Evolutionary conservation across 2,888 invertebrate genomes (phyloP).

Genomic region (Noctua comes): DNA sequence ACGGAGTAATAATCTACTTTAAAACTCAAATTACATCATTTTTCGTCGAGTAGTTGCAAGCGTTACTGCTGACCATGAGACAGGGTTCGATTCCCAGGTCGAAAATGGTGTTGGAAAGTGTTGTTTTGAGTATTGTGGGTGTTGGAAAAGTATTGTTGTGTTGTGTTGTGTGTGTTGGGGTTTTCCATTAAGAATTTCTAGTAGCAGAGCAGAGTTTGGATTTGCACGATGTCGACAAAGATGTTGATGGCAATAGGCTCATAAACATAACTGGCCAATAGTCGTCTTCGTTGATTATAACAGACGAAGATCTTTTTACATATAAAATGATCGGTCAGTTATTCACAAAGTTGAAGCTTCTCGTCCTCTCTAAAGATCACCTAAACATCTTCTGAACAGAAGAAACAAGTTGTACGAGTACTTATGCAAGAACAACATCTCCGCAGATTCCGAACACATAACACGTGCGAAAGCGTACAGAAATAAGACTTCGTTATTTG

Average conservation of each 20-base stretch:
- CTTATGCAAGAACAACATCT: slow-evolving; percentile 31
- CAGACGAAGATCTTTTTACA: background rate
- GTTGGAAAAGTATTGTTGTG: too few species aligned
- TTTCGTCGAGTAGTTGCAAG: too few species aligned
- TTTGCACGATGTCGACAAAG: too few species aligned
- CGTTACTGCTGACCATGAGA: too few species aligned
- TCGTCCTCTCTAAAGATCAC: background rate
- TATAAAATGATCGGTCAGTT: background rate
- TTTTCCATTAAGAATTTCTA: background rate
- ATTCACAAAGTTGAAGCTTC: background rate
- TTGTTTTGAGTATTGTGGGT: too few species aligned
- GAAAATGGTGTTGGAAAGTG: background rate
- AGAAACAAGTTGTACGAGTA: background rate
- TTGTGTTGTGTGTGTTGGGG: too few species aligned
- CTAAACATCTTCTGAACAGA: background rate
- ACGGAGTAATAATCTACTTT: background rate
- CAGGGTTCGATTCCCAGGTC: background rate
- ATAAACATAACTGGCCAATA: background rate
- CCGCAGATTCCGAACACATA: slow-evolving; percentile 11
- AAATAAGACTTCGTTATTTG: slow-evolving; percentile 40
- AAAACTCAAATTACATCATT: background rate
- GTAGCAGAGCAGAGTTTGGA: background rate
- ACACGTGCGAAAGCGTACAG: slow-evolving; percentile 26
- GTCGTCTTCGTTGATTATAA: background rate
- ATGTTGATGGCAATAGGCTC: background rate